Conservation (phyloP, 1,140 invertebrate species). For the Berghia stephanieae region DNA sequence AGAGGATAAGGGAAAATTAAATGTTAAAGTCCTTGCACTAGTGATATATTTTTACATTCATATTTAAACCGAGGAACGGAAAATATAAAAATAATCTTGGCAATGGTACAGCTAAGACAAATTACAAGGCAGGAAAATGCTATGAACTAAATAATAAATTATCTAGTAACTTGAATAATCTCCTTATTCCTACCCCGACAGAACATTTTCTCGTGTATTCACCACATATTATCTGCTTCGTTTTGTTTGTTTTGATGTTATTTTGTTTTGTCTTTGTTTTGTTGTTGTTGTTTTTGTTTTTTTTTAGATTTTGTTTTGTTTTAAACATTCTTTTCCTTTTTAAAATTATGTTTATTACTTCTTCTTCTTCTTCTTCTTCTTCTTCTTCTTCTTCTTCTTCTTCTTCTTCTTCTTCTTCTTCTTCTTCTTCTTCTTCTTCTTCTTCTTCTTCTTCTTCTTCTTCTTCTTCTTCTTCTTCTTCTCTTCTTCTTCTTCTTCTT, state of each 20-base stretch:
- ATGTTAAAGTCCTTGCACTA: too few relatives aligned
- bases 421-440: slow-evolving; percentile 22
- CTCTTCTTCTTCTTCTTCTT: slow-evolving; percentile 15
- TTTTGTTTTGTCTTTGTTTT: slow-evolving; percentile 16
- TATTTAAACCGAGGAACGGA: too few relatives aligned
- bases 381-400: slow-evolving; percentile 13
- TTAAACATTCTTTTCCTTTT: neutral
- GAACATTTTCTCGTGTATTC: too few relatives aligned
- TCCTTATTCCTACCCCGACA: too few relatives aligned
- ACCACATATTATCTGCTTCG: too few relatives aligned
- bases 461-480: slow-evolving; percentile 14
- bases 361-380: neutral
- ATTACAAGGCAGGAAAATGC: too few relatives aligned
- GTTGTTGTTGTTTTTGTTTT: slow-evolving; percentile 8
- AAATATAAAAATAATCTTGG: too few relatives aligned
- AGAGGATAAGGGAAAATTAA: too few relatives aligned
- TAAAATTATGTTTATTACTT: neutral
- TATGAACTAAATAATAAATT: too few relatives aligned
- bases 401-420: slow-evolving; percentile 22
- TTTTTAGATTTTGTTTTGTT: neutral
- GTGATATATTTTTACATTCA: too few relatives aligned
- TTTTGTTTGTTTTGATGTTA: slow-evolving; percentile 26
- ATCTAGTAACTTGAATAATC: too few relatives aligned
- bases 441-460: slow-evolving; percentile 9
- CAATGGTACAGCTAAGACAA: too few relatives aligned